A percentile compares a stretch with the other conserved stretches of the same genome.
phyloP scores from a whole-genome alignment of 2,113 vertebrate species.

The Todiramphus chloris region DNA sequence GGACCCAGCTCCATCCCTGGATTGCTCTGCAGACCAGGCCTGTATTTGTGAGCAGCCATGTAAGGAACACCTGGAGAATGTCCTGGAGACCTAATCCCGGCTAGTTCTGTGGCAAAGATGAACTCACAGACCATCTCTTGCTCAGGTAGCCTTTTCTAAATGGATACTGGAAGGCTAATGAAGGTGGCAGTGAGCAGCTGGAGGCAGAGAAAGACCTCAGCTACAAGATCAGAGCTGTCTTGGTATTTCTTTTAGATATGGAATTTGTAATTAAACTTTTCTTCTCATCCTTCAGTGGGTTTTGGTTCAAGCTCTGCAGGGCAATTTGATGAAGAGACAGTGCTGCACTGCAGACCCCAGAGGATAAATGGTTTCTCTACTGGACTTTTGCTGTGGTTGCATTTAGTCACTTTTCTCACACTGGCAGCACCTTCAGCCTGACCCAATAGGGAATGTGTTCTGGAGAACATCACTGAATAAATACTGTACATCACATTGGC shows the following conservation, averaged over 20 bases:
- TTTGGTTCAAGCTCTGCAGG: background rate
- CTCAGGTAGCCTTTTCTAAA: background rate
- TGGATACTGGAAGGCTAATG: background rate
- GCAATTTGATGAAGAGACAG: background rate
- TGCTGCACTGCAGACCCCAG: background rate
- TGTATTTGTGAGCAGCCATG: background rate
- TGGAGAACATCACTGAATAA: background rate
- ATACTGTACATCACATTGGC: background rate
- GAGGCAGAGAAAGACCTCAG: background rate
- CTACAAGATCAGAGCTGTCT: background rate
- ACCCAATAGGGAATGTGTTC: rapidly evolving
- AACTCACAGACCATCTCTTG: background rate
- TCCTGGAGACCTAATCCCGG: background rate
- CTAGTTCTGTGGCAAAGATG: background rate
- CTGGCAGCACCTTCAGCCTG: background rate
- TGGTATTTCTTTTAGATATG: background rate
- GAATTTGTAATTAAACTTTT: background rate
- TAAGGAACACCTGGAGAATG: background rate
- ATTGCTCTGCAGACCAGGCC: background rate
- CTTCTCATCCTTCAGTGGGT: background rate
- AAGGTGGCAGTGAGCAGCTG: background rate
- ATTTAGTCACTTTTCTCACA: background rate
- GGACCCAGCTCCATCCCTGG: background rate
- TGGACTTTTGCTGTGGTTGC: background rate
- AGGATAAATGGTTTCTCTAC: background rate